These are phyloP conservation scores for Orthosia gothica DNA, from an alignment of 2,888 invertebrate genomes.

Conservation along the genomic window DNA sequence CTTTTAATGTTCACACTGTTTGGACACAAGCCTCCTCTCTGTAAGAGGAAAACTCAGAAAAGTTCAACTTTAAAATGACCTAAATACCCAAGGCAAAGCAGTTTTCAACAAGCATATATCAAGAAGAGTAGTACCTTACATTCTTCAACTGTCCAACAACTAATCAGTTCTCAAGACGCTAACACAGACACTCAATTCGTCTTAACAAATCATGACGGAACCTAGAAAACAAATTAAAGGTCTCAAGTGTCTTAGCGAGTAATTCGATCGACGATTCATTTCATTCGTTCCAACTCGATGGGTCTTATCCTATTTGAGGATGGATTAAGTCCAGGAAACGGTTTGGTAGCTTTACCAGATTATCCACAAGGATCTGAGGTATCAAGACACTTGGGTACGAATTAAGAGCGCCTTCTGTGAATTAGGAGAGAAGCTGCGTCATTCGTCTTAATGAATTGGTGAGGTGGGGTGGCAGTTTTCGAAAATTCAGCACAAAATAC, in stretches of 20 bases:
- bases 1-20: no score
- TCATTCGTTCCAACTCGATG: constrained; percentile 68
- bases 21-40: no score
- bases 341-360: constrained; percentile 62
- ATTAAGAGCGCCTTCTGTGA: constrained; percentile 45
- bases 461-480: constrained; percentile 6
- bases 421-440: constrained; percentile 44
- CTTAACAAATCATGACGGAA: constrained; percentile 62
- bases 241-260: constrained; percentile 65
- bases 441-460: constrained; percentile 37
- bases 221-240: constrained; percentile 65
- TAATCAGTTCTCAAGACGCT: constrained; percentile 39
- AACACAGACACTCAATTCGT: constrained; percentile 51
- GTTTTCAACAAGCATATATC: background rate
- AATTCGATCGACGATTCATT: constrained; percentile 71
- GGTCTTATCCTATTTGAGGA: constrained; percentile 72
- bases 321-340: constrained; percentile 71
- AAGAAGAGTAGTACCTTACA: background rate
- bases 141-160: constrained; percentile 29
- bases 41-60: no score
- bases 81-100: background rate
- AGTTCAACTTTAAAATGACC: no score
- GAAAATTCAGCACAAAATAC: background rate
- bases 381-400: constrained; percentile 52
- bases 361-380: constrained; percentile 59